Evolutionary conservation across 2,113 vertebrate genomes (phyloP).

Genomic region (Zootoca vivipara): DNA sequence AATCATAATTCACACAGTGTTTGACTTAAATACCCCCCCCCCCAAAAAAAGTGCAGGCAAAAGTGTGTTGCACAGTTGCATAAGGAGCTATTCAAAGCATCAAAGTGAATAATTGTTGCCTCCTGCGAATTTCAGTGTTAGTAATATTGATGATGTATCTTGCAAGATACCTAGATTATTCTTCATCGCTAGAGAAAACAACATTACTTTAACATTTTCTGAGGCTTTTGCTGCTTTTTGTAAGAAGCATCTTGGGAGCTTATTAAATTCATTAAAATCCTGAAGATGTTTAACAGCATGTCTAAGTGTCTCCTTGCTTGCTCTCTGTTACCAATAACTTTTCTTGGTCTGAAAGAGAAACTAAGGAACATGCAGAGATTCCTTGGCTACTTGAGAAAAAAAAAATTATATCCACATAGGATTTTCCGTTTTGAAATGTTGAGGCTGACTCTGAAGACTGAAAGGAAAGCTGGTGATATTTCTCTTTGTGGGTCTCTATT

Average conservation of each 20-base stretch:
- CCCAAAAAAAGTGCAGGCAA: not conserved
- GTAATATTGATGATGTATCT: conserved; percentile 54
- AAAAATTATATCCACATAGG: not conserved
- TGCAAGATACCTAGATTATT: conserved; percentile 42
- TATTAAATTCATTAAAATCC: conserved; percentile 61
- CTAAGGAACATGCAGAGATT: conserved; percentile 6
- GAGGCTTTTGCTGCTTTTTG: conserved; percentile 41
- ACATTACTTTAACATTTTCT: conserved; percentile 53
- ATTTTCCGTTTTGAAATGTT: not conserved
- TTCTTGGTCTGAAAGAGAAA: conserved; percentile 44
- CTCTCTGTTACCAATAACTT: not conserved
- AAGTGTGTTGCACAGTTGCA: conserved; percentile 25
- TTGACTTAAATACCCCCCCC: conserved; percentile 21
- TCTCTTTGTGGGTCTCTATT: not conserved
- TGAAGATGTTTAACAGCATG: conserved; percentile 54
- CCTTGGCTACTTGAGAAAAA: conserved; percentile 38
- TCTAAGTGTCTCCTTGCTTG: conserved; percentile 30
- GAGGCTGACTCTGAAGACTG: not conserved
- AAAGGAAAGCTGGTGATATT: not conserved
- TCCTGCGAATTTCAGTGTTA: conserved; percentile 50
- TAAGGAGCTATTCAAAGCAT: conserved; percentile 39
- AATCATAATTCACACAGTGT: conserved; percentile 23
- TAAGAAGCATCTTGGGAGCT: conserved; percentile 53
- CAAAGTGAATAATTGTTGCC: conserved; percentile 48
- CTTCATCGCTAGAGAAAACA: conserved; percentile 45